Base-by-base conservation (phyloP, 2,113 vertebrate species). In the Plectropomus leopardus region DNA sequence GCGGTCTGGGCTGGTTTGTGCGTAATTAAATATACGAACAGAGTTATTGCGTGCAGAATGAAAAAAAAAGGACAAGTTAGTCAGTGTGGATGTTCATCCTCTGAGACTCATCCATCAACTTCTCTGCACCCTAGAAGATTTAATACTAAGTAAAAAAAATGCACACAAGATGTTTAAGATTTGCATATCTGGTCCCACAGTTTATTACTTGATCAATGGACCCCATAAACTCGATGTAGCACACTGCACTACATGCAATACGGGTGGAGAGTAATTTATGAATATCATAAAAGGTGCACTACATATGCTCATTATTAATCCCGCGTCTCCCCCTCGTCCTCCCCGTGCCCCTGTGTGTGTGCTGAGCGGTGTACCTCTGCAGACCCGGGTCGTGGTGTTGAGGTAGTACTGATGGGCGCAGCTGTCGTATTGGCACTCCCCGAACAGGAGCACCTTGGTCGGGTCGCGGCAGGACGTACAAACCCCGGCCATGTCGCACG, bases 361-460 rank as follows among this genome's bases (percentile, higher is more conserved):
- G n/a, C 26, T 63, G 34, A 16, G 48, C 0, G 1, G 11, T 0
- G 17, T 95, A 99, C 98, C 98, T 97, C 86, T 96, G 94, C 98
- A 99, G 2, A 85, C 92, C 26, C 80, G 95, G 54, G 88, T 97
- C 24, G 94, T 90, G 54, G 96, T 76, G 81, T 99, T 97, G 13
- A 99, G 96, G 77, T 97, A 99, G 69, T 98, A 97, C 89, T 98
- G 98, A 10, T 96, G 97, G 42, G 97, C 94, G 13, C 98, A 99
- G 93, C 73, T 95, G 85, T 98, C 95, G 0, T 97, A 93, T 77
- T 95, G 97, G 81, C 98, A 99, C 17, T 99, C 97, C 5, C 97
- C 98, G 3, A 97, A 98, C 63, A 97, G 92, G 79, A 99, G 95
- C 40, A 99, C 97, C 80, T 96, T 97, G 32, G 86, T 75, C 0